Percentiles rank a stretch among this genome's conserved stretches.
These are phyloP conservation scores for Philotrypesis tridentata DNA, from an alignment of 1,140 invertebrate species.

Conservation along the genomic window DNA sequence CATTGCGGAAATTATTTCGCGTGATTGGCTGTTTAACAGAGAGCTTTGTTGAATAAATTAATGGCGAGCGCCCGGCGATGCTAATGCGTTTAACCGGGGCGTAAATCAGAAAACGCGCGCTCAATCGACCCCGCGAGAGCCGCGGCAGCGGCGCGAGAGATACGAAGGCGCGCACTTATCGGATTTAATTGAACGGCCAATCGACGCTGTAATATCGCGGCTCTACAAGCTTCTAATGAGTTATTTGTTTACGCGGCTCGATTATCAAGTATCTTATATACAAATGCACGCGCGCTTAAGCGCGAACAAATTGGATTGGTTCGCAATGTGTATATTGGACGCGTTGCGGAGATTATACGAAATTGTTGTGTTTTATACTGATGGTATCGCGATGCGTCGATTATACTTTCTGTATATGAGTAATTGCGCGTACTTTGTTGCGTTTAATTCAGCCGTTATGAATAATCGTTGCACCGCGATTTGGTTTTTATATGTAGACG, in stretches of 20 bases:
- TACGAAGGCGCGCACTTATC: constrained; percentile 20
- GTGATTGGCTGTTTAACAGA: constrained; percentile 23
- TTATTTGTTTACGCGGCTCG: constrained; percentile 26
- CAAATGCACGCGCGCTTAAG: neutral
- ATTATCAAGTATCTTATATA: neutral
- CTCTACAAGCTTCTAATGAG: neutral
- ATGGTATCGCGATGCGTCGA: no score
- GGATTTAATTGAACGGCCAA: constrained; percentile 37
- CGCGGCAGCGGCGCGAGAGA: neutral
- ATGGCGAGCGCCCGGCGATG: no score
- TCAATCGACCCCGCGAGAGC: neutral
- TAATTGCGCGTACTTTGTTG: no score
- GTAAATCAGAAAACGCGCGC: neutral
- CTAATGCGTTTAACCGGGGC: neutral
- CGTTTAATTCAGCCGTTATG: no score
- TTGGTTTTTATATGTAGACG: no score
- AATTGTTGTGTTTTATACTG: no score
- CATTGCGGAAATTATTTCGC: constrained; percentile 16
- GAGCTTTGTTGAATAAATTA: constrained; percentile 24
- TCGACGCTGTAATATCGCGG: constrained; percentile 23
- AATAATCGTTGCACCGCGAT: no score
- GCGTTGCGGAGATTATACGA: no score
- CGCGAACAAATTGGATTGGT: neutral
- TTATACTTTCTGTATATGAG: no score
- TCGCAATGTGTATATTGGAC: no score